A percentile compares a stretch with the other conserved stretches of the same genome.
Evolutionary conservation across 2,113 vertebrate species (phyloP).

Genomic region (Silurus meridionalis): DNA sequence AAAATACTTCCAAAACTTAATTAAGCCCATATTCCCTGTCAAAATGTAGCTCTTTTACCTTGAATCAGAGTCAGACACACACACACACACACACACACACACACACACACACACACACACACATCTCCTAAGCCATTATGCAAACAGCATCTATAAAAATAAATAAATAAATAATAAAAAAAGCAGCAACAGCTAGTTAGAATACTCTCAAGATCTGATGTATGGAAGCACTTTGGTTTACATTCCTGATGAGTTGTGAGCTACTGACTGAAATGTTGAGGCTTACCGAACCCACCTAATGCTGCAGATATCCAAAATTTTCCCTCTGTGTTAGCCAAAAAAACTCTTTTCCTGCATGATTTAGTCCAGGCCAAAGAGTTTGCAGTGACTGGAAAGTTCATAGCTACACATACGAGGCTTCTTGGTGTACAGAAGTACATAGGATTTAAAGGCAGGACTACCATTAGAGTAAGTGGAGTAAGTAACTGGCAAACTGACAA

Average conservation of each 20-base stretch:
- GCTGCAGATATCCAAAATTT: neutral
- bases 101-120: neutral
- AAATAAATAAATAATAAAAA: neutral
- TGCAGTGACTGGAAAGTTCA: neutral
- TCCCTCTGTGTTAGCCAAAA: neutral
- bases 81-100: neutral
- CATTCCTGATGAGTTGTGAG: neutral
- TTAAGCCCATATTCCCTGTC: neutral
- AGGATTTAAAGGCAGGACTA: neutral
- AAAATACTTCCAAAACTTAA: neutral
- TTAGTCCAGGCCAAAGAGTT: neutral
- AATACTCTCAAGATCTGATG: neutral
- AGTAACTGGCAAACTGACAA: too few relatives aligned
- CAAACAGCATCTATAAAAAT: too few relatives aligned
- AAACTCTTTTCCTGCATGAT: neutral
- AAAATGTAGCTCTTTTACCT: neutral
- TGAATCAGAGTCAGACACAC: neutral
- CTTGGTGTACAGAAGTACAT: neutral
- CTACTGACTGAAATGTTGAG: neutral
- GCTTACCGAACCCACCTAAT: neutral
- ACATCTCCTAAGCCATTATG: neutral
- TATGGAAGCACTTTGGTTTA: neutral
- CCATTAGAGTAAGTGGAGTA: neutral
- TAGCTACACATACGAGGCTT: neutral
- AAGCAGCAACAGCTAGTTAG: neutral